Base-by-base conservation (phyloP, 2,888 invertebrate species). In the Xanthia togata region DNA sequence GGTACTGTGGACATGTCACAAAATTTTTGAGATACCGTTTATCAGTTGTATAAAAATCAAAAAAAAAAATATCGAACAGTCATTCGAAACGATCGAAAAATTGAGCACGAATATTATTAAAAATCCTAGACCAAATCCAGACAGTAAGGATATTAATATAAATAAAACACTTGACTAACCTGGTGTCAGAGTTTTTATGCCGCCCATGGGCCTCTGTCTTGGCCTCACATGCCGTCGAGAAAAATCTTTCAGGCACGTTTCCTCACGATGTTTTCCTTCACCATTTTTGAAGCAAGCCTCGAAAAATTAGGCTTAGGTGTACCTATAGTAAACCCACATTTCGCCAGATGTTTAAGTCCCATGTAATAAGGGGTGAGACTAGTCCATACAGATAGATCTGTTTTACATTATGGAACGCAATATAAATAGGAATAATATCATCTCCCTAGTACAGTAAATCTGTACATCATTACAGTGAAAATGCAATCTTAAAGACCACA, bases 1-100 rank as follows among this genome's bases (percentile, higher is more conserved):
- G 4, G 41, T 68, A 50, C 14, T 38, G 35, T 23, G 31, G 38
- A 60, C 8, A 1, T 78, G 35, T 47, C 11, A 53, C 5, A 59
- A 76, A 35, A 20, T 60, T 79, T 77, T 44, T 79, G 35, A 44
- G 3, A 79, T 47, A 31, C 14, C 31, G 53, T 31, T 57, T 26
- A 69, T 60, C 35, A 41, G n/a, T 12, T 31, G 5, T 47, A 4
- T 65, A 1, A 50, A 41, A 44, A 53, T 26, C 26, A 4, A 41
- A 44, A 53, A n/a, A n/a, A n/a, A n/a, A n/a, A n/a, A n/a, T 41
- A 1, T 31, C 26, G 2, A 4, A 0, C 9, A 1, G 1, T 47
- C 3, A 11, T 70, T 6, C 4, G 8, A 44, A 1, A 38, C 8
- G 4, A 17, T 1, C 1, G 17, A n/a, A 67, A 23, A 14, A 31